Conservation (phyloP, 2,113 vertebrate species). For the Halichoerus grypus region DNA sequence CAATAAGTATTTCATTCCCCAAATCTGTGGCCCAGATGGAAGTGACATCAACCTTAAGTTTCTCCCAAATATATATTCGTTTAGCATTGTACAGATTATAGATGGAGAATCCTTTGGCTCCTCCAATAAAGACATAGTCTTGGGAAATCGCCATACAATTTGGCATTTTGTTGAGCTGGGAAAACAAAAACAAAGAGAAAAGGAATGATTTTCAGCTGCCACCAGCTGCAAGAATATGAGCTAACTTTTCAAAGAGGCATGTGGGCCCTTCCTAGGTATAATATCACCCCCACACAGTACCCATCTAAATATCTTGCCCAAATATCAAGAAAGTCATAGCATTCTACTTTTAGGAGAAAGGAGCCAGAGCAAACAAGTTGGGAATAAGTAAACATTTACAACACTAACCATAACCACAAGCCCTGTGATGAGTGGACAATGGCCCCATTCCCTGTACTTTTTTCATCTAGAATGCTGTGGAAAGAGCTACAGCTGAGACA, state of each 20-base stretch:
- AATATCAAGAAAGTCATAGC: not conserved
- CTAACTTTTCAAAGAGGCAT: not conserved
- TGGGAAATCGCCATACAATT: conserved; percentile 90
- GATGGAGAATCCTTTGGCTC: conserved; percentile 88
- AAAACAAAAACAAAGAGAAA: conserved; percentile 68
- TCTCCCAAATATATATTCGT: conserved; percentile 85
- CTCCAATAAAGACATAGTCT: conserved; percentile 88
- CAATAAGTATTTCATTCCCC: conserved; percentile 81
- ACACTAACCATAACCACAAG: fast-evolving
- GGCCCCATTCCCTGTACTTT: not conserved
- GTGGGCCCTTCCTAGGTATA: not conserved
- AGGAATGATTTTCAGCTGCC: not conserved
- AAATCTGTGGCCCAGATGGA: conserved; percentile 85
- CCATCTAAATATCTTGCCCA: not conserved
- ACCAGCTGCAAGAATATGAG: not conserved
- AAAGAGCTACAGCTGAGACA: not conserved
- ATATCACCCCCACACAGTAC: not conserved
- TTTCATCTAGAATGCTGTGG: not conserved
- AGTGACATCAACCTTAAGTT: conserved; percentile 87
- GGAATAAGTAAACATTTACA: not conserved
- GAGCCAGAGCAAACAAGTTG: not conserved
- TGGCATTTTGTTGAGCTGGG: conserved; percentile 88
- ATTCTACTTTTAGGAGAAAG: not conserved
- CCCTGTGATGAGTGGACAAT: not conserved
- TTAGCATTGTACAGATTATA: conserved; percentile 79